These are phyloP conservation scores for Tenualosa thibaudeaui DNA, from an alignment of 2,797 vertebrate genomes.

Conservation along the genomic window DNA sequence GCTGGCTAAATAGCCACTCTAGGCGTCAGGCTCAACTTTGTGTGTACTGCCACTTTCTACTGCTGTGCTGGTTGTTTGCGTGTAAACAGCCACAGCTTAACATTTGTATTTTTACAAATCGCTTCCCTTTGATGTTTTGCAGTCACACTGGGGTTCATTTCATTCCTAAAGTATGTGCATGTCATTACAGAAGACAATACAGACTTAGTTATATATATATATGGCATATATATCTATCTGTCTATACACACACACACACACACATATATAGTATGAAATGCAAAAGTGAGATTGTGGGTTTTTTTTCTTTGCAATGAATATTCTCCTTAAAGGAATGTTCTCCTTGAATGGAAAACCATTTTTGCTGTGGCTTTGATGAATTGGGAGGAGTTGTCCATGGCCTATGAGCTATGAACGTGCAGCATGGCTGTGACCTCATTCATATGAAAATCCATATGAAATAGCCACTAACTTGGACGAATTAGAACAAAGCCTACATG, in stretches of 20 bases:
- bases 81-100: constrained; percentile 30
- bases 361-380: too few relatives aligned
- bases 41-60: not conserved
- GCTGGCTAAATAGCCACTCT: constrained; percentile 25
- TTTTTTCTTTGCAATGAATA: not conserved
- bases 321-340: not conserved
- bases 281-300: not conserved
- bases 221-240: not conserved
- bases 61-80: constrained; percentile 28
- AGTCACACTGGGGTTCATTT: constrained; percentile 10
- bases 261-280: not conserved
- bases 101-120: constrained; percentile 15
- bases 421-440: too few relatives aligned
- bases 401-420: too few relatives aligned
- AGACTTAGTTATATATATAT: not conserved
- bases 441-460: too few relatives aligned
- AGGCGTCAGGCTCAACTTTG: not conserved
- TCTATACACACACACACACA: too few relatives aligned
- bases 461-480: too few relatives aligned
- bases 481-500: too few relatives aligned
- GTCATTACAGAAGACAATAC: not conserved
- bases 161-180: not conserved
- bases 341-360: too few relatives aligned
- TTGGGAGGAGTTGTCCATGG: too few relatives aligned
- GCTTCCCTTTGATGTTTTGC: not conserved